Evolutionary conservation across 2,113 vertebrate species (phyloP).

Genomic region (Plectropomus leopardus): DNA sequence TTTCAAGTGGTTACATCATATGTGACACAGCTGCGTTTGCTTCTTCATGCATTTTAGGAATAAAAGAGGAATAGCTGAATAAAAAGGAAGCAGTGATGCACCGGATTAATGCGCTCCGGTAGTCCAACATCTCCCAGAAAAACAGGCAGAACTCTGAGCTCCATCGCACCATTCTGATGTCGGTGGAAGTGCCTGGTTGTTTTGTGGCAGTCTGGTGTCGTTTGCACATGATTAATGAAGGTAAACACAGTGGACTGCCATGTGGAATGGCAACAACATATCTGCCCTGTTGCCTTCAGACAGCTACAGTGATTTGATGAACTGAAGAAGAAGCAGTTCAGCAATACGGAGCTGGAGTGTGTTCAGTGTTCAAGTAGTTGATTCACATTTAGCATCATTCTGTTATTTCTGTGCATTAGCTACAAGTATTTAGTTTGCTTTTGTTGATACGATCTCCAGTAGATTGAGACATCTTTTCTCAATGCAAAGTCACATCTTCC

Average conservation of each 20-base stretch:
- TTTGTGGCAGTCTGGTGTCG: neutral
- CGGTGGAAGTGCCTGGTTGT: neutral
- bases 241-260: neutral
- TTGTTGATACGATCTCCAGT: neutral
- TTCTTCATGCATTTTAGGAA: neutral
- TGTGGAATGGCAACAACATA: neutral
- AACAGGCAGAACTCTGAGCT: too few relatives aligned
- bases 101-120: neutral
- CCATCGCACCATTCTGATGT: rapidly evolving
- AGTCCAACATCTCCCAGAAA: neutral
- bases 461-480: neutral
- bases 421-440: neutral
- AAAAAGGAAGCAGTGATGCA: neutral
- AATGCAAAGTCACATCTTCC: neutral
- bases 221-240: neutral
- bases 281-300: neutral
- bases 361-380: neutral
- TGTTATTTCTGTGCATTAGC: neutral
- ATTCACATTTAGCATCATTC: neutral
- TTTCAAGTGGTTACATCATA: neutral
- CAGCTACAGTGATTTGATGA: neutral
- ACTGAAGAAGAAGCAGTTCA: neutral
- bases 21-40: neutral
- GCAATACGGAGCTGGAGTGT: too few relatives aligned
- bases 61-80: neutral